phyloP scores from a whole-genome alignment of 2,113 vertebrate species.

The Brienomyrus brachyistius region DNA sequence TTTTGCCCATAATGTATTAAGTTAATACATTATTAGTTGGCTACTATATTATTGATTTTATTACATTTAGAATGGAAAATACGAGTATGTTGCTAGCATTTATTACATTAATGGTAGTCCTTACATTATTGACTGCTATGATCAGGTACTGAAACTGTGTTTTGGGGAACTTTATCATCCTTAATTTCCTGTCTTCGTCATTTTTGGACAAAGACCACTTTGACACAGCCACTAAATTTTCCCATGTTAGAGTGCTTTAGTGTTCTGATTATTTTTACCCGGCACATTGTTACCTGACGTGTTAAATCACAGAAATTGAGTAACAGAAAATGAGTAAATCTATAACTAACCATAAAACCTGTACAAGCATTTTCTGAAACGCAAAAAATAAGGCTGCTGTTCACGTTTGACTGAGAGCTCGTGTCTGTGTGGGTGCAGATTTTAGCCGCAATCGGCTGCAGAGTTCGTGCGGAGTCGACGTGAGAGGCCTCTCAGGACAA shows the following conservation, averaged over 20 bases:
- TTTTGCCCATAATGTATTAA: background rate
- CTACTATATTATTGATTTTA: background rate
- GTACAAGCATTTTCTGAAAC: background rate
- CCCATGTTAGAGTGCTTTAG: background rate
- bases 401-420: background rate
- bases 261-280: background rate
- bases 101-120: background rate
- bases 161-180: background rate
- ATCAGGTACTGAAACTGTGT: background rate
- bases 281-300: background rate
- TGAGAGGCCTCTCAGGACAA: background rate
- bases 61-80: background rate
- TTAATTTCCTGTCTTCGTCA: background rate
- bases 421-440: background rate
- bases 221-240: background rate
- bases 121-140: background rate
- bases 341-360: background rate
- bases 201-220: background rate
- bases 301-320: background rate
- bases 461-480: background rate
- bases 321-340: background rate
- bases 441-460: background rate
- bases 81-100: background rate
- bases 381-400: background rate
- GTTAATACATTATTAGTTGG: background rate